Conservation (phyloP, 1,140 invertebrate species). For the Brachionus koreanus region DNA sequence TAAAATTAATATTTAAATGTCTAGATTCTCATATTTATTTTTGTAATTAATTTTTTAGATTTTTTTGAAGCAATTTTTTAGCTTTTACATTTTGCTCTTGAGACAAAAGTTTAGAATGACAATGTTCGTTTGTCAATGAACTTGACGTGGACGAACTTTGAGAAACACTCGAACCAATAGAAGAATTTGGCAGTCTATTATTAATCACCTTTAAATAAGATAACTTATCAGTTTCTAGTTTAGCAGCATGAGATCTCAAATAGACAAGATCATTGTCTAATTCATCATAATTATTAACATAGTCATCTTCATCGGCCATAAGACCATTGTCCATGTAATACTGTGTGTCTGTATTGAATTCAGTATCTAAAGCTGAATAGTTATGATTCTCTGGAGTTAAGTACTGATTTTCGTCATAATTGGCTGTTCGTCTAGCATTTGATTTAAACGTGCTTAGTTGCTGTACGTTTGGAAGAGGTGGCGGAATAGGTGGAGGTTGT, state of each 20-base stretch:
- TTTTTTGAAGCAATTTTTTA: neutral
- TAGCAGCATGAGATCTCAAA: neutral
- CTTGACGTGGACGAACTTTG: neutral
- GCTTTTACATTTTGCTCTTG: neutral
- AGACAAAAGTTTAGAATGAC: neutral
- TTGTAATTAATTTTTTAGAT: neutral
- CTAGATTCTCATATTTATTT: too few relatives aligned
- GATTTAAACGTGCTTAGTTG: neutral
- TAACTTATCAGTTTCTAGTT: neutral
- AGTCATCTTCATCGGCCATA: neutral
- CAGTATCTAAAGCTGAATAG: slow-evolving; percentile 9
- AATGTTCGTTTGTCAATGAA: neutral
- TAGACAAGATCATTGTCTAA: neutral
- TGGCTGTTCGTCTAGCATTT: neutral
- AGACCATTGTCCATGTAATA: slow-evolving; percentile 19
- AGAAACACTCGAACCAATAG: neutral
- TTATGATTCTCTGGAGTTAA: slow-evolving; percentile 22
- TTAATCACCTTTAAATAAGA: neutral
- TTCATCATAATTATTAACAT: slow-evolving; percentile 6
- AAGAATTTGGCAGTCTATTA: neutral
- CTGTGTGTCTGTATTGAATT: slow-evolving; percentile 27
- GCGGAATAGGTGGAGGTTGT: neutral
- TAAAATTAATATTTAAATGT: too few relatives aligned
- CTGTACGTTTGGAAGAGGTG: neutral
- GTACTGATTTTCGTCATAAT: slow-evolving; percentile 41